Base-by-base conservation (phyloP, 2,888 invertebrate species). In the Luffia ferchaultella region DNA sequence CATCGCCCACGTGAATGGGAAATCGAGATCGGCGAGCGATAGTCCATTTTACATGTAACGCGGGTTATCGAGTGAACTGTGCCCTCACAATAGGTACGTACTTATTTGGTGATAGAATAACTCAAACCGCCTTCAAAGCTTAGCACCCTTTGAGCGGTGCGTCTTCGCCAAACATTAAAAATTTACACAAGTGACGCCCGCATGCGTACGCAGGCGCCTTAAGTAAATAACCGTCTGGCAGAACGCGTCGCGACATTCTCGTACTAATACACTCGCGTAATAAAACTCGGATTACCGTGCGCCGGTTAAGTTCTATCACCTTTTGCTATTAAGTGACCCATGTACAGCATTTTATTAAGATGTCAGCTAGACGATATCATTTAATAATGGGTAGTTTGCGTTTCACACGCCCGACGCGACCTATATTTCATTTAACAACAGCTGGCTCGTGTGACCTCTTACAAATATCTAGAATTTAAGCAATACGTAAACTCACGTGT, bases 111-210 rank as follows among this genome's bases (percentile, higher is more conserved):
- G 30, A 45, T n/a, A 18, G n/a, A 16, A 16, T 42, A 45, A 45
- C 18, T 49, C 17, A 43, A 19, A 20, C n/a, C 43, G 42, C 42
- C 49, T 49, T 49, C 49, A 49, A 49, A 49, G 49, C 20, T 20
- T 42, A 30, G 19, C 18, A 42, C 20, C 17, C 43, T 42, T 49
- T 20, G 20, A 15, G 42, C 16, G 18, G 42, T 20, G 42, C 49
- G 49, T 49, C 49, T 49, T 49, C 16, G 18, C n/a, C 16, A 19
- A 42, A 49, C 20, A 43, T 1, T 58, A 63, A 65, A 68, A 64
- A 62, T 79, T 80, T 76, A 77, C 78, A 76, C 80, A 78, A 77
- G 75, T 78, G 80, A 66, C 60, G 64, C 60, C 42, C 18, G 30
- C 30, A 30, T 30, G 30, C 30, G 30, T 30, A n/a, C n/a, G n/a